Evolutionary conservation across 2,113 vertebrate genomes (phyloP).

Genomic region (Nipponia nippon): DNA sequence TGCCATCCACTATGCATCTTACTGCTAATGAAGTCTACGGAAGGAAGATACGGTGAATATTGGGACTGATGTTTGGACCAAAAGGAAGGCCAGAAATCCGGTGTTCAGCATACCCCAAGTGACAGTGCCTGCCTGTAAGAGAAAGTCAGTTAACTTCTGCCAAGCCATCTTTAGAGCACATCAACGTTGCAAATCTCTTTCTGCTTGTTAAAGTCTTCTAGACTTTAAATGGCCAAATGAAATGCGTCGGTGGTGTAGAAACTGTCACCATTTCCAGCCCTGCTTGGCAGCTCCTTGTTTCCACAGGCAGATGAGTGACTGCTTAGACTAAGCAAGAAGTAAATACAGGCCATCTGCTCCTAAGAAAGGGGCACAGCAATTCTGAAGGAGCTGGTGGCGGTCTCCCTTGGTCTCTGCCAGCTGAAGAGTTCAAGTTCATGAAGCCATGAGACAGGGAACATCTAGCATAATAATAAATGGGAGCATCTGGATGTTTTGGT

Average conservation of each 20-base stretch:
- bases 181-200: background rate
- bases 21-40: background rate
- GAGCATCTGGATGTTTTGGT: fast-evolving
- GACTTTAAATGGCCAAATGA: background rate
- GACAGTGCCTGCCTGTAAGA: background rate
- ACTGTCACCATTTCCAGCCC: background rate
- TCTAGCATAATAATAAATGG: background rate
- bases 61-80: background rate
- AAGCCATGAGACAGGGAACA: background rate
- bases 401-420: background rate
- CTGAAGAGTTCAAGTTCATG: background rate
- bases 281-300: background rate
- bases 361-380: background rate
- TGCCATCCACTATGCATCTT: background rate
- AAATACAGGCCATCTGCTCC: background rate
- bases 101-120: background rate
- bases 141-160: background rate
- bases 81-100: background rate
- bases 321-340: background rate
- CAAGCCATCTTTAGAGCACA: background rate
- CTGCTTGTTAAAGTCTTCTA: background rate
- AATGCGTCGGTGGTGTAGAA: background rate
- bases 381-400: background rate
- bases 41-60: background rate
- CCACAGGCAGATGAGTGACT: background rate